A percentile compares a stretch with the other conserved stretches of the same genome.
These are phyloP conservation scores for Macrosiphum euphorbiae DNA, from an alignment of 2,888 invertebrate species.

Conservation along the genomic window DNA sequence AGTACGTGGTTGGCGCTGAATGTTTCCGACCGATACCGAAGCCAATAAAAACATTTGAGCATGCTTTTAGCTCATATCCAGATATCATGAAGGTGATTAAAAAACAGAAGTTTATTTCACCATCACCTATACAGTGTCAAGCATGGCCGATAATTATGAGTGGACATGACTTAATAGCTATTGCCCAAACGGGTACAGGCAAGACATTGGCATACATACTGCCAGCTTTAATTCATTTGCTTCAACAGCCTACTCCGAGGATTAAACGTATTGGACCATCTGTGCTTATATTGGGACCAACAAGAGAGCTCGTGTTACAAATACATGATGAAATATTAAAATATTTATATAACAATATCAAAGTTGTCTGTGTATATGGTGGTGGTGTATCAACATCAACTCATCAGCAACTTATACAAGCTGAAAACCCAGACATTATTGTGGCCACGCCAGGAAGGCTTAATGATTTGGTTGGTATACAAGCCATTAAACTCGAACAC, in stretches of 20 bases:
- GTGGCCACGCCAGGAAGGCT: conserved; percentile 95
- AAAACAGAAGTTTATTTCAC: conserved; percentile 85
- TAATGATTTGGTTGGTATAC: conserved; percentile 85
- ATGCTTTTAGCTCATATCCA: conserved; percentile 78
- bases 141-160: conserved; percentile 94
- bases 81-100: conserved; percentile 85
- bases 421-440: conserved; percentile 87
- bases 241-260: conserved; percentile 82
- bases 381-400: conserved; percentile 84
- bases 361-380: conserved; percentile 87
- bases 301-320: conserved; percentile 92
- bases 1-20: conserved; percentile 65
- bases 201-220: conserved; percentile 95
- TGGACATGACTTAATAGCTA: conserved; percentile 95
- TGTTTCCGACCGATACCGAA: conserved; percentile 75
- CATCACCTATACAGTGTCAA: conserved; percentile 93
- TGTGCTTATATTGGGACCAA: conserved; percentile 91
- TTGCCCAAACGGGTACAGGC: conserved; percentile 92
- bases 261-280: conserved; percentile 84
- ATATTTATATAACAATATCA: conserved; percentile 88
- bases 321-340: conserved; percentile 93
- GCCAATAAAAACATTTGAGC: conserved; percentile 84
- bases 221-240: conserved; percentile 94
- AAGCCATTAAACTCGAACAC: conserved; percentile 65
- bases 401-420: conserved; percentile 78